Percentiles rank a stretch among this genome's conserved stretches.
Evolutionary conservation across 2,888 invertebrate genomes (phyloP).

Genomic region (Drosophila mettleri): DNA sequence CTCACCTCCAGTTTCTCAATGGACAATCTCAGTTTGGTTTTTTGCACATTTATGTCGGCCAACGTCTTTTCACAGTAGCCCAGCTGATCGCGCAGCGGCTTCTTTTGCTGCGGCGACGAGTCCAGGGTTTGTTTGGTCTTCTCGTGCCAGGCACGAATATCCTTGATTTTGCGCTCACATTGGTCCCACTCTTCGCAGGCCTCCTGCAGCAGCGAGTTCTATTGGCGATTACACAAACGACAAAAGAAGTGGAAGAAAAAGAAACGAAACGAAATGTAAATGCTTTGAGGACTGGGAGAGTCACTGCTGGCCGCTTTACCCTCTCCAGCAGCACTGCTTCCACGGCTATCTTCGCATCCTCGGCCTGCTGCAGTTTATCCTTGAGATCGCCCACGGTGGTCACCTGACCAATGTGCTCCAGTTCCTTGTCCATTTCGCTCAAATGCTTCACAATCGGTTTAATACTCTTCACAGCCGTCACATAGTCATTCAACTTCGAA

Average conservation of each 20-base stretch:
- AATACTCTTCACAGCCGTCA: conserved; percentile 94
- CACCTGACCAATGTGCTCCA: conserved; percentile 93
- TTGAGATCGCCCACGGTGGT: conserved; percentile 94
- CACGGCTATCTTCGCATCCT: conserved; percentile 93
- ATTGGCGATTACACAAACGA: conserved; percentile 39
- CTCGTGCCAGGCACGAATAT: conserved; percentile 95
- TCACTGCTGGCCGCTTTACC: conserved; percentile 85
- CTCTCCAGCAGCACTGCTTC: conserved; percentile 94
- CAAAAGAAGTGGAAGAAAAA: no score
- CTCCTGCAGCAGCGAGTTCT: conserved; percentile 95
- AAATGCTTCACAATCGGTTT: conserved; percentile 94
- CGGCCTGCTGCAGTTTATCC: conserved; percentile 93
- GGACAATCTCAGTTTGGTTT: conserved; percentile 94
- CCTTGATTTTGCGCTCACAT: conserved; percentile 96
- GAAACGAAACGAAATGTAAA: neutral
- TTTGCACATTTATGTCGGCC: conserved; percentile 94
- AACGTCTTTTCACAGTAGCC: conserved; percentile 93
- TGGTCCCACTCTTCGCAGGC: conserved; percentile 98
- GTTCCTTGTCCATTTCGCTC: conserved; percentile 95
- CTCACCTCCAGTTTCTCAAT: conserved; percentile 95
- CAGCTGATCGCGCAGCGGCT: conserved; percentile 94
- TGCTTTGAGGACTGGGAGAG: neutral
- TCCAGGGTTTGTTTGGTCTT: conserved; percentile 92
- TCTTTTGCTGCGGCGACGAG: conserved; percentile 93
- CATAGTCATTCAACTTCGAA: conserved; percentile 94